Evolutionary conservation across 2,797 vertebrate genomes (phyloP), one percentile per base, ranked within the genome.

Genomic region (Tachyglossus aculeatus): DNA sequence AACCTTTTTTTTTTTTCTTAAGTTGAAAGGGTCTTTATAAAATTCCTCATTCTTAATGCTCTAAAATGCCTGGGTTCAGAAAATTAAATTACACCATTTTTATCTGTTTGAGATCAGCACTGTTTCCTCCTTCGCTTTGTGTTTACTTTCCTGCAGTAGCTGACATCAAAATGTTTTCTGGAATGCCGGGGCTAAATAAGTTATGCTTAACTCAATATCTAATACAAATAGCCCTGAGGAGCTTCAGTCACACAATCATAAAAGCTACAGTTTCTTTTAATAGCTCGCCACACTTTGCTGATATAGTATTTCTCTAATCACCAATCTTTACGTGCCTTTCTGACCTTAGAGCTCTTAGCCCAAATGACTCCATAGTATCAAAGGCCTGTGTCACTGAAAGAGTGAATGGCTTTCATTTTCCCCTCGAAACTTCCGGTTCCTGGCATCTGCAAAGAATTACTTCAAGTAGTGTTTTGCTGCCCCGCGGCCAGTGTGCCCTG

Each of bases 161-260:
- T 91, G 86, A 93, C 93, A 93, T 94, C 92, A 94, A 93, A 93
- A 92, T 92, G 88, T 93, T 93, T 94, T 93, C 86, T 90, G 92
- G 91, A 92, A 93, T 95, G 92, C 86, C 85, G 70, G 87, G 88
- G 79, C 93, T 95, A 94, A 95, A 90, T 93, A 94, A 93, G 94
- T 95, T 96, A 94, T 91, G 88, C 90, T 92, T 96, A 95, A 95
- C 94, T 94, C 94, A 94, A 95, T 95, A 95, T 94, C 94, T 93
- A 95, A 94, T 94, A 81, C 83, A 93, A 94, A 91, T 91, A 94
- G 92, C 92, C 92, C 87, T 82, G 75, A 89, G 93, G 90, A 90
- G 75, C 75, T 91, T 92, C 87, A 90, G 91, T 83, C 82, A 90
- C 89, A 90, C 91, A 92, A 90, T 94, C 90, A 92, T 93, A 91